phyloP scores from a whole-genome alignment of 1,140 invertebrate species.

The Drosophila bocqueti region DNA sequence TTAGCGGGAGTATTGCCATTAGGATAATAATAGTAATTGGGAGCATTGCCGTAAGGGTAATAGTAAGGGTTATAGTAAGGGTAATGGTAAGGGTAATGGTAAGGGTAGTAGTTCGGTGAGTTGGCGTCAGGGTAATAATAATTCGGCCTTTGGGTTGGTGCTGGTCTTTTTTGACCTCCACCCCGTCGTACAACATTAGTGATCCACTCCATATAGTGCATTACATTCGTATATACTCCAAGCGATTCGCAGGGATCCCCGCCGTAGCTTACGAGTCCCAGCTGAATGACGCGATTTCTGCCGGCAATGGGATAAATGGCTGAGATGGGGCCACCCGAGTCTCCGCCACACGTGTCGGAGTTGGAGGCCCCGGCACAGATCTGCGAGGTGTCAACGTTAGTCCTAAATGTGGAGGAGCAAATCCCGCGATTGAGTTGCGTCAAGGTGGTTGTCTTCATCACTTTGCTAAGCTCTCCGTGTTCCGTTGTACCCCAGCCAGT shows the following conservation, averaged over 20 bases:
- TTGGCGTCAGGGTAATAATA: too few species aligned
- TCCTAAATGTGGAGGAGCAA: background rate
- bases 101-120: too few species aligned
- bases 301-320: background rate
- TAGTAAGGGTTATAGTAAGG: too few species aligned
- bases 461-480: background rate
- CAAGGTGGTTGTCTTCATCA: conserved; percentile 3
- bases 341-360: background rate
- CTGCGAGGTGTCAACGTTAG: background rate
- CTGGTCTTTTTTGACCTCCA: background rate
- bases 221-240: conserved; percentile 17
- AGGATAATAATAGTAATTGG: background rate
- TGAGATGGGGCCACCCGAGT: conserved; percentile 6
- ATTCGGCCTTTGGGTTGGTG: background rate
- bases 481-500: conserved; percentile 10
- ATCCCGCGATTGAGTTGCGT: background rate
- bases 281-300: background rate
- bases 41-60: too few species aligned
- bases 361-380: conserved; percentile 8
- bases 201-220: conserved; percentile 8
- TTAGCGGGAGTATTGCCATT: background rate
- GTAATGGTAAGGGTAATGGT: too few species aligned
- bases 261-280: conserved; percentile 19
- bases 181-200: background rate
- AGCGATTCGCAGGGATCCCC: fast-evolving